Conservation (phyloP, 2,888 invertebrate genomes). For the Acanthosepion lycidas region DNA sequence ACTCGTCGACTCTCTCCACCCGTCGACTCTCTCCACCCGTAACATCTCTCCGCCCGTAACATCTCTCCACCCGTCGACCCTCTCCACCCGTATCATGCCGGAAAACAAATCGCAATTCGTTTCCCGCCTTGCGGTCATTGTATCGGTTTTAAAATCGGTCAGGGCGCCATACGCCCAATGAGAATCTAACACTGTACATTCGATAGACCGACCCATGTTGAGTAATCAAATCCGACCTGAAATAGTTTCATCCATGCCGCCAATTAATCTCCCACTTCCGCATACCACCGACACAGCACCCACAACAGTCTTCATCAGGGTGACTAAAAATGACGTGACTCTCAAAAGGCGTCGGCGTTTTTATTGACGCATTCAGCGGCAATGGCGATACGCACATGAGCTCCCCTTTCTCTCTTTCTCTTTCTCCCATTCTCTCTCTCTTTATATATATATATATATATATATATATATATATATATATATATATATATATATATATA, state of each 20-base stretch:
- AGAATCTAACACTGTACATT: not conserved
- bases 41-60: no score
- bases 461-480: no score
- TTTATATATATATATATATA: no score
- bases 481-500: no score
- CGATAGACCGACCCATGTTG: not conserved
- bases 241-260: not conserved
- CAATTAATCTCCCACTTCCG: not conserved
- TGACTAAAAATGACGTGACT: not conserved
- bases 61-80: no score
- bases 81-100: no score
- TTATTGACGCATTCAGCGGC: not conserved
- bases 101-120: not conserved
- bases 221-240: not conserved
- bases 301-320: not conserved
- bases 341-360: not conserved
- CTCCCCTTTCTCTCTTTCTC: not conserved
- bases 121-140: not conserved
- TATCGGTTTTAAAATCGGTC: not conserved
- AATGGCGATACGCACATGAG: not conserved
- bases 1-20: no score
- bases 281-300: not conserved
- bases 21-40: no score
- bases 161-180: not conserved
- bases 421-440: no score